Percentiles rank a stretch among this genome's conserved stretches.
Evolutionary conservation across 2,797 vertebrate genomes (phyloP).

Genomic region (Poeciliopsis presidionis): DNA sequence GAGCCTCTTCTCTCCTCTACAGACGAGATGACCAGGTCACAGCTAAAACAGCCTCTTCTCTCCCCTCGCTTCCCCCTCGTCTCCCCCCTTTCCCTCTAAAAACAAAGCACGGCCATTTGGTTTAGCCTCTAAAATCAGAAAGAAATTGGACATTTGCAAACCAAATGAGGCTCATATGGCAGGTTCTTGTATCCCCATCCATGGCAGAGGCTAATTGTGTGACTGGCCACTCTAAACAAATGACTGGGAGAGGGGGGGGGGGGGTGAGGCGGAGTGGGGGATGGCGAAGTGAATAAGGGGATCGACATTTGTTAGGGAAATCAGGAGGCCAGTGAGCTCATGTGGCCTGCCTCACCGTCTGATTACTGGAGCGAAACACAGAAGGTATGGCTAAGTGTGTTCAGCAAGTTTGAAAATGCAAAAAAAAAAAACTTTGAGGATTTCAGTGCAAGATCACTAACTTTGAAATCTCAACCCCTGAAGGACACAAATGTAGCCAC

Average conservation of each 20-base stretch:
- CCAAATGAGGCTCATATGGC: constrained; percentile 78
- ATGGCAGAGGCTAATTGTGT: constrained; percentile 79
- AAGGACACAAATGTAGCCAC: background rate
- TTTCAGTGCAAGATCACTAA: background rate
- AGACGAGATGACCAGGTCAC: constrained; percentile 74
- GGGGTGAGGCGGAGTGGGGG: constrained; percentile 14
- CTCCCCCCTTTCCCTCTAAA: constrained; percentile 35
- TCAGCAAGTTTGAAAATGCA: constrained; percentile 7
- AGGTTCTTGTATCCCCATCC: constrained; percentile 72
- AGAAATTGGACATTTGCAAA: constrained; percentile 81
- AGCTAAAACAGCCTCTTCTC: constrained; percentile 75
- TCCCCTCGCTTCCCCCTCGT: constrained; percentile 30
- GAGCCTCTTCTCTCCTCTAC: constrained; percentile 77
- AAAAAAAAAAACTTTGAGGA: background rate
- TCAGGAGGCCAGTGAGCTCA: constrained; percentile 67
- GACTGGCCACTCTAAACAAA: constrained; percentile 75
- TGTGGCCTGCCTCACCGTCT: constrained; percentile 46
- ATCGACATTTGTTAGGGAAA: constrained; percentile 78
- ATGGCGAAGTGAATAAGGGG: constrained; percentile 57
- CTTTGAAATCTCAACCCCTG: background rate
- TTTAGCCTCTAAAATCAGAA: constrained; percentile 79
- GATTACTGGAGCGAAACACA: constrained; percentile 51
- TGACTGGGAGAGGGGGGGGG: constrained; percentile 42
- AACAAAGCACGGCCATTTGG: constrained; percentile 77
- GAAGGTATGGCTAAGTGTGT: constrained; percentile 24